Evolutionary conservation across 2,113 vertebrate genomes (phyloP), one percentile per base, ranked within the genome.

Genomic region (Archocentrus centrarchus): DNA sequence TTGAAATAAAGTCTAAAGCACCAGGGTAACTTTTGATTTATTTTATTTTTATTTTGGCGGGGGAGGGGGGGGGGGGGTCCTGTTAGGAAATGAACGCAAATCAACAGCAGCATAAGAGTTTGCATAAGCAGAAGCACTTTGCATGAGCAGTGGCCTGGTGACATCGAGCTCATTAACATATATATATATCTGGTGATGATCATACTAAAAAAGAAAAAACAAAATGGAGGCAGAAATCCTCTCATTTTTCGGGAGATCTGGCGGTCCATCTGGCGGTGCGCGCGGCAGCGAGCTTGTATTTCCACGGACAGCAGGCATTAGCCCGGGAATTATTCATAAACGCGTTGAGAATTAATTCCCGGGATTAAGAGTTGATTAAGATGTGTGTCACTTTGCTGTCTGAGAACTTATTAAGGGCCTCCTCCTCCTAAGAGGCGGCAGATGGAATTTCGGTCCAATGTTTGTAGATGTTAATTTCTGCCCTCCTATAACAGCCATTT

Each of bases 311-410:
- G 86, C 93, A 92, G 85, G 89, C 94, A 95, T 96, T 95, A 95
- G 91, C 93, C 89, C 85, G 22, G 83, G 97, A 97, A 98, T 97
- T 97, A 98, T 97, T 97, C 96, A 97, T 96, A 96, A 97, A 97
- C 97, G 95, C 96, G 92, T 93, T 73, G 94, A 94, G 97, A 97
- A 97, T 98, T 98, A 97, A 98, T 98, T 97, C 97, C 92, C 89
- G 85, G 97, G 97, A 97, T 97, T 98, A 98, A 97, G 97, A 97
- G 95, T 97, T 98, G 97, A 97, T 97, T 97, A 97, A 98, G 97
- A 97, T 97, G 97, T 97, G 97, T 97, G 97, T 97, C 97, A 98
- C 96, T 98, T 97, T 97, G 96, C 97, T 96, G 97, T 96, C 97
- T 97, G 96, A 97, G 97, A 97, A 98, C 96, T 97, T 97, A 97